Percentiles rank a stretch among this genome's conserved stretches.
phyloP scores from a whole-genome alignment of 2,888 invertebrate genomes.

The Cryptus viduatorius region DNA sequence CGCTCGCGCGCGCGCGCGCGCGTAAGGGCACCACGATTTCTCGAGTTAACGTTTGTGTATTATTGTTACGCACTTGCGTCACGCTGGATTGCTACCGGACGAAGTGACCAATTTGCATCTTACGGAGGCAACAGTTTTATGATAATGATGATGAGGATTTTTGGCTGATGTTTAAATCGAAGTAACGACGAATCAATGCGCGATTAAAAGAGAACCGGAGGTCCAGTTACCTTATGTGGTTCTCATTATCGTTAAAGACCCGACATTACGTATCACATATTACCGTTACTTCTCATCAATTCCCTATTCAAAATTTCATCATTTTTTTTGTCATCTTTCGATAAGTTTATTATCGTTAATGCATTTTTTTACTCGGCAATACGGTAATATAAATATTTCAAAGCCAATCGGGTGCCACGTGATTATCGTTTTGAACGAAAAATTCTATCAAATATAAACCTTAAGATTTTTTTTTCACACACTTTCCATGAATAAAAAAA shows the following conservation, averaged over 20 bases:
- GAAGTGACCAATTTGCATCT: constrained; percentile 49
- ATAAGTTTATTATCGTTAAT: not conserved
- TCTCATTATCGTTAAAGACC: not conserved
- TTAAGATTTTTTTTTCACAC: not conserved
- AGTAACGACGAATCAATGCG: constrained; percentile 4
- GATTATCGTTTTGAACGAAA: no score
- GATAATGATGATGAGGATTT: constrained; percentile 10
- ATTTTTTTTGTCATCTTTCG: not conserved
- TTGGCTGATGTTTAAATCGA: not conserved
- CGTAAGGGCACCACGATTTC: constrained; percentile 40
- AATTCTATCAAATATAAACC: no score
- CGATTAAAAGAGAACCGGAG: not conserved
- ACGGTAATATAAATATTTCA: no score
- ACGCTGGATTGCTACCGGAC: constrained; percentile 14
- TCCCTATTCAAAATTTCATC: not conserved
- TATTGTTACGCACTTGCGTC: not conserved
- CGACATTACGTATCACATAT: not conserved
- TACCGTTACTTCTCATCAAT: not conserved
- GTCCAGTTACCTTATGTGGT: not conserved
- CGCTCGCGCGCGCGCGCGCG: not conserved
- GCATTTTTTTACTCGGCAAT: no score
- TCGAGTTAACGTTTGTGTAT: constrained; percentile 45
- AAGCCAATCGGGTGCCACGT: no score
- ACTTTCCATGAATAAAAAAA: not conserved
- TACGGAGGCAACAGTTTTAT: constrained; percentile 6